Percentiles rank a stretch among this genome's conserved stretches.
phyloP scores from a whole-genome alignment of 2,797 vertebrate genomes.

The Pampus argenteus region DNA sequence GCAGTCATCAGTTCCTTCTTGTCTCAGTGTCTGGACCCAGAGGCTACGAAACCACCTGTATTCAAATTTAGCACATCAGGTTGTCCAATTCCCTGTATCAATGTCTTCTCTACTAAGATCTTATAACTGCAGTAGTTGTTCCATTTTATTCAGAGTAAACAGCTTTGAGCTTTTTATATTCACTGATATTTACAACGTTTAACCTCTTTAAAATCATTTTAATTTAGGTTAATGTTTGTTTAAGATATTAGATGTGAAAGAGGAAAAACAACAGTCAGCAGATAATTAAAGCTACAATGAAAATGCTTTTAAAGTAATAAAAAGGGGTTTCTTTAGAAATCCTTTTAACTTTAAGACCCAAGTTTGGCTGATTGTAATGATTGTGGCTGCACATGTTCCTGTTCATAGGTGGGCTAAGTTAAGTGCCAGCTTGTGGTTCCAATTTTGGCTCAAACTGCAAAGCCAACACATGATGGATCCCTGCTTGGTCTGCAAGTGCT shows the following conservation, averaged over 20 bases:
- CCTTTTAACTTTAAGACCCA: neutral
- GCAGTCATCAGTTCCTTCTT: conserved; percentile 14
- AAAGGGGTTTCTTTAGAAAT: neutral
- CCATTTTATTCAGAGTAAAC: neutral
- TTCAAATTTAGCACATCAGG: conserved; percentile 41
- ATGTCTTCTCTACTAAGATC: conserved; percentile 3
- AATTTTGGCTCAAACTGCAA: conserved; percentile 19
- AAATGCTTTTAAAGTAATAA: neutral
- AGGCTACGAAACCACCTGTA: conserved; percentile 48
- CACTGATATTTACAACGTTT: neutral
- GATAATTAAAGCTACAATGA: neutral
- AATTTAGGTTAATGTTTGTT: neutral
- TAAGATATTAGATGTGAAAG: neutral
- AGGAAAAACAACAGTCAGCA: neutral
- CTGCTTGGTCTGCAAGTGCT: neutral
- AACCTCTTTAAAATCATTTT: neutral
- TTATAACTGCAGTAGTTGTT: neutral
- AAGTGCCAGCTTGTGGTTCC: conserved; percentile 16
- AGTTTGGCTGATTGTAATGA: neutral
- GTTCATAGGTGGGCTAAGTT: neutral
- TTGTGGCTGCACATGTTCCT: conserved; percentile 6
- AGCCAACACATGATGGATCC: conserved; percentile 4
- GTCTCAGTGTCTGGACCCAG: conserved; percentile 7
- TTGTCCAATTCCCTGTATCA: conserved; percentile 27
- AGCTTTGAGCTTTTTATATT: neutral